A percentile compares a stretch with the other conserved stretches of the same genome.
These are phyloP conservation scores for Cecropterus lyciades DNA, from an alignment of 1,140 invertebrate species.

Conservation along the genomic window DNA sequence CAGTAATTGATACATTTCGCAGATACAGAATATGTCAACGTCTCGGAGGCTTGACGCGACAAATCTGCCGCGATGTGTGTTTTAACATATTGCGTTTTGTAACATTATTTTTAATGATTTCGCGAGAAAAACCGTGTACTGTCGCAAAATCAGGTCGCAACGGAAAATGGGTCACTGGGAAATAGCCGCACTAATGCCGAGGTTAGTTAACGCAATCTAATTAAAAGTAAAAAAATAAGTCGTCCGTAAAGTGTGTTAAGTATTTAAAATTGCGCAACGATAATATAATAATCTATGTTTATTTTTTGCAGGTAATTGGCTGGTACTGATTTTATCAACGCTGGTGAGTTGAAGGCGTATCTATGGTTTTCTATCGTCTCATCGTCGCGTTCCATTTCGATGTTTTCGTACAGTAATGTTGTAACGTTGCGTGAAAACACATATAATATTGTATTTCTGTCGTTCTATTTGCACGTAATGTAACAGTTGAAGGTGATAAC, in stretches of 20 bases:
- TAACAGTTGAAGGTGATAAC: slow-evolving; percentile 75
- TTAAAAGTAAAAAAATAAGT: slow-evolving; percentile 60
- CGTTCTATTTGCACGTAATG: slow-evolving; percentile 69
- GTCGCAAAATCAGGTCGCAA: slow-evolving; percentile 74
- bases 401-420: slow-evolving; percentile 33
- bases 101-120: slow-evolving; percentile 74
- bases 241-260: slow-evolving; percentile 25
- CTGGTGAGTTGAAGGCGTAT: slow-evolving; percentile 38
- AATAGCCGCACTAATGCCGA: slow-evolving; percentile 66
- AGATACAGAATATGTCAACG: slow-evolving; percentile 57
- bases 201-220: slow-evolving; percentile 76
- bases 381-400: slow-evolving; percentile 52
- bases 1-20: slow-evolving; percentile 54
- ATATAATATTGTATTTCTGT: slow-evolving; percentile 51
- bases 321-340: slow-evolving; percentile 27
- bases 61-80: slow-evolving; percentile 53
- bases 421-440: slow-evolving; percentile 31
- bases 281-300: slow-evolving; percentile 25
- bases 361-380: slow-evolving; percentile 37
- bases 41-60: slow-evolving; percentile 51
- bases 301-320: slow-evolving; percentile 70
- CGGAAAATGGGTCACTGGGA: slow-evolving; percentile 71
- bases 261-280: slow-evolving; percentile 1
- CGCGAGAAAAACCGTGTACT: slow-evolving; percentile 68
- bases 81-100: slow-evolving; percentile 70